Conservation (phyloP, 2,113 vertebrate species). For the Globicephala melas region DNA sequence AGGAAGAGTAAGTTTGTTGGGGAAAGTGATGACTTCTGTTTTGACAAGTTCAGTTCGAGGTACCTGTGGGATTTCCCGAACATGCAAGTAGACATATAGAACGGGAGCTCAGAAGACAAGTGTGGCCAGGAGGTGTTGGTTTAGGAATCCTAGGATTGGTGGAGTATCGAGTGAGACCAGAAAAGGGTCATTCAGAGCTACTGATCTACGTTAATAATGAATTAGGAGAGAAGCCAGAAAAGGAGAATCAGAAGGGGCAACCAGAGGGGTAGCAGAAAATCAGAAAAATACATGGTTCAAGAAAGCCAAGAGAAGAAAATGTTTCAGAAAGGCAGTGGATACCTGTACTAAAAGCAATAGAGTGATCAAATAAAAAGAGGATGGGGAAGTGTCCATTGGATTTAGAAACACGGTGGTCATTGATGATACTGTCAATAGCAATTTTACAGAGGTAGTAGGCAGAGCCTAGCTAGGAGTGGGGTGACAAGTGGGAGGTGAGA, state of each 20-base stretch:
- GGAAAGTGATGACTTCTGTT: neutral
- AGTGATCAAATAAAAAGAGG: neutral
- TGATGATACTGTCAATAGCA: neutral
- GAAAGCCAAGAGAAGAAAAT: neutral
- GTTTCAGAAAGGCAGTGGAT: neutral
- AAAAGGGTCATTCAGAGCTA: neutral
- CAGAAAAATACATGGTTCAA: neutral
- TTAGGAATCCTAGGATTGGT: neutral
- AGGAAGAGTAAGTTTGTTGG: neutral
- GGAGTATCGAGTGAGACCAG: neutral
- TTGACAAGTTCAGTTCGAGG: neutral
- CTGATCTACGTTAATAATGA: neutral
- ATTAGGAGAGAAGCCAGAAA: neutral
- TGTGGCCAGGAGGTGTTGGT: neutral
- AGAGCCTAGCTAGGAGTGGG: neutral
- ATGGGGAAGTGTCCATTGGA: neutral
- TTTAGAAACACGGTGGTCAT: neutral
- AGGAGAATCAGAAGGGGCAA: neutral
- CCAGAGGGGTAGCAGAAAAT: neutral
- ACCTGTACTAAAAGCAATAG: neutral
- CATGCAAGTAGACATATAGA: neutral
- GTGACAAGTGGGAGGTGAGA: neutral
- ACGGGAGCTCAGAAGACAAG: neutral
- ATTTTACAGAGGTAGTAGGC: neutral
- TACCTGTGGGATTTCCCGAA: neutral